Conservation (phyloP, 2,888 invertebrate species). For the Cyaniris semiargus region DNA sequence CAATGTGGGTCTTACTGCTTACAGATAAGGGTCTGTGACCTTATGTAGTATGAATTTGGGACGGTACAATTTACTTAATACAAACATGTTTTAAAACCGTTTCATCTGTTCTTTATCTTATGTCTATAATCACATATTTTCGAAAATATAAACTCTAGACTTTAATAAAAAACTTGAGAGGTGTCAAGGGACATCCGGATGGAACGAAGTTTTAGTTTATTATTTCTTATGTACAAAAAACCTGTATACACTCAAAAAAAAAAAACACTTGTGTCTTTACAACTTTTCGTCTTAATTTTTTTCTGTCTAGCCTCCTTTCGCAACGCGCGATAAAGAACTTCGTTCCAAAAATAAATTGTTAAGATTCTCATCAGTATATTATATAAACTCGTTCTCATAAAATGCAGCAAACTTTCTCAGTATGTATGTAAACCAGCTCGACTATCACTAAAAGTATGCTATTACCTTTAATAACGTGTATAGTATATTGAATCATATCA, state of each 20-base stretch:
- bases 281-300: no score
- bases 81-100: neutral
- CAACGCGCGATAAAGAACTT: no score
- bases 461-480: constrained; percentile 16
- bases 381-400: neutral
- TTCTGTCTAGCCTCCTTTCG: no score
- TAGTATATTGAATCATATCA: constrained; percentile 20
- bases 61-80: neutral
- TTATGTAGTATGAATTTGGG: neutral
- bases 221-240: no score
- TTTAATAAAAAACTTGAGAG: no score
- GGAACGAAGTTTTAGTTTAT: no score
- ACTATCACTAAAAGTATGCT: constrained; percentile 10
- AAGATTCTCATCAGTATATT: neutral
- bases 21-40: constrained; percentile 9
- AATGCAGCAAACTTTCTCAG: constrained; percentile 1
- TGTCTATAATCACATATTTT: neutral
- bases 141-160: neutral
- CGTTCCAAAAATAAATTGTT: neutral
- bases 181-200: no score
- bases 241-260: no score
- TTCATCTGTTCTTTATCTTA: neutral
- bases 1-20: neutral
- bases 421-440: constrained; percentile 7
- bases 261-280: no score